These are phyloP conservation scores for Bovichtus diacanthus DNA, from an alignment of 2,797 vertebrate genomes.

Conservation along the genomic window DNA sequence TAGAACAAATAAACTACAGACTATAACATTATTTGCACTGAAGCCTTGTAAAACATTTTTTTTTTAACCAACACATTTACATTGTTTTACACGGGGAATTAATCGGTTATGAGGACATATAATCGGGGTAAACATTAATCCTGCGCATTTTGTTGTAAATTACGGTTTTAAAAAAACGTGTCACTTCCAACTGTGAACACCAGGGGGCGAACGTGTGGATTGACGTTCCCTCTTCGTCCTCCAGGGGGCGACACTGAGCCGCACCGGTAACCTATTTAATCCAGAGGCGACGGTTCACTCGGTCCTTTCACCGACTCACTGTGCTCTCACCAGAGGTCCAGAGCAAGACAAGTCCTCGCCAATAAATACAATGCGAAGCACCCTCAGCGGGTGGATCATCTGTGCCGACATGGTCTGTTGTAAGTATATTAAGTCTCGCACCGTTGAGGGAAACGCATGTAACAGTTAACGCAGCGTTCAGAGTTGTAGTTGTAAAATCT, in stretches of 20 bases:
- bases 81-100: not conserved
- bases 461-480: fast-evolving
- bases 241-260: constrained; percentile 37
- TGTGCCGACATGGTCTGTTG: not conserved
- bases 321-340: fast-evolving
- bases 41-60: no score
- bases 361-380: fast-evolving
- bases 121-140: no score
- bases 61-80: not conserved
- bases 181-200: not conserved
- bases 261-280: constrained; percentile 19
- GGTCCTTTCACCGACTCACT: not conserved
- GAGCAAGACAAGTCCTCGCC: fast-evolving
- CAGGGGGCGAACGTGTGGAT: not conserved
- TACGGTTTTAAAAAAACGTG: not conserved
- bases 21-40: not conserved
- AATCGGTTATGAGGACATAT: not conserved
- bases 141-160: not conserved
- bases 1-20: not conserved
- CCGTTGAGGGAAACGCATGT: fast-evolving
- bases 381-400: fast-evolving
- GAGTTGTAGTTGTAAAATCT: not conserved
- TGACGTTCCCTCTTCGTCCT: not conserved
- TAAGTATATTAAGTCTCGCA: constrained; percentile 22
- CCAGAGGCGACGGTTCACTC: fast-evolving